Evolutionary conservation across 2,888 invertebrate genomes (phyloP).

Genomic region (Caenorhabditis sp.): DNA sequence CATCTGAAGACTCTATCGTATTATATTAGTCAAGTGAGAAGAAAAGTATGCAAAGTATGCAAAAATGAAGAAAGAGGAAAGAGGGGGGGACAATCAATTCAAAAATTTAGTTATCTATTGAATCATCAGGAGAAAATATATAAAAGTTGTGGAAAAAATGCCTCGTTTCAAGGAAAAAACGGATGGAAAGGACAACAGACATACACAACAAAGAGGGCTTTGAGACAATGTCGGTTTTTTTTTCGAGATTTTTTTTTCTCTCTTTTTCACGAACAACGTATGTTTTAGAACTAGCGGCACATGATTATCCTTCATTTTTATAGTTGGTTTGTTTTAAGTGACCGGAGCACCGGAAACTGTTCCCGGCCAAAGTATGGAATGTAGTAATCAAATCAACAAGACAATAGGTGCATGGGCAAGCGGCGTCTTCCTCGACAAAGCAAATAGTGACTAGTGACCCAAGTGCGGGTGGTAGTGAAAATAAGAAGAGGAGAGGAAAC

Average conservation of each 20-base stretch:
- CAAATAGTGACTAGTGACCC: conserved; percentile 44
- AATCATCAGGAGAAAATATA: conserved; percentile 34
- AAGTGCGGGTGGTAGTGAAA: conserved; percentile 17
- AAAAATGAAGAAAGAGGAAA: not conserved
- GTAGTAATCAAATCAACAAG: conserved; percentile 30
- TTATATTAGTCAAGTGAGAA: no score
- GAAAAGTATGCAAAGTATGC: no score
- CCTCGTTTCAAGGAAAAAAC: conserved; percentile 15
- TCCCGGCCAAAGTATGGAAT: conserved; percentile 13
- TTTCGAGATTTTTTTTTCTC: no score
- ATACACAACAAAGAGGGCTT: conserved; percentile 32
- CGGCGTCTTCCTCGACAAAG: conserved; percentile 15
- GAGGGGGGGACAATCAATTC: conserved; percentile 17
- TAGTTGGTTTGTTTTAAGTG: no score
- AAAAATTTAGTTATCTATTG: conserved; percentile 37
- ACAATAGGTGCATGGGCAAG: conserved; percentile 50
- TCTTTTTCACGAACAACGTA: conserved; percentile 9
- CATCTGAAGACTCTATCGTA: conserved; percentile 11
- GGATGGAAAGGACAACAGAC: conserved; percentile 30
- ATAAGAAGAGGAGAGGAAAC: conserved; percentile 13
- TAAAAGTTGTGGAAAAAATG: conserved; percentile 28
- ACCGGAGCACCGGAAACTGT: not conserved
- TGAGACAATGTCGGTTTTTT: conserved; percentile 44
- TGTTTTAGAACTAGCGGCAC: no score
- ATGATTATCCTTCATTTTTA: no score